Evolutionary conservation across 2,113 vertebrate genomes (phyloP), one percentile per base, ranked within the genome.

Genomic region (Melanerpes formicivorus): DNA sequence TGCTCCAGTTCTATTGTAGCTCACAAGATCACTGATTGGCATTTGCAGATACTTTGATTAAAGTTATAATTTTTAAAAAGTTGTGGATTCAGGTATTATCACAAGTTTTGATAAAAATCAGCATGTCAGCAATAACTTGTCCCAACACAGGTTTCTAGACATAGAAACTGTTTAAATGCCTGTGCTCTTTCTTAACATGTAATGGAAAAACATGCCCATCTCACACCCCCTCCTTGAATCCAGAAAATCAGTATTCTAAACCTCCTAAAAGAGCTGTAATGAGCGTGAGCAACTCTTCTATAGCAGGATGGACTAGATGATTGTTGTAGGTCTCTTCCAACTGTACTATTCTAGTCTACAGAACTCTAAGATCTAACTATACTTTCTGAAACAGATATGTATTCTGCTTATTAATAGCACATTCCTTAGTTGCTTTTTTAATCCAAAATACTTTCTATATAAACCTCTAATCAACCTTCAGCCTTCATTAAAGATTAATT

Each of bases 231-330:
- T 5, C 46, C 60, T 66, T 65, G 32, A 92, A 83, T 83, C 14
- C 73, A 80, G 63, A 91, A 91, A 65, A 88, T 62, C 58, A 66
- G 52, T 86, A 92, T 87, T 92, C 63, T 80, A 90, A 90, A 86
- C 56, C 58, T 75, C 78, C 3, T 3, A 86, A 89, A 79, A 89
- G 67, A 86, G 37, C 22, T 86, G 63, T 77, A 94, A 86, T 64
- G 29, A 78, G 70, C 67, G 32, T 64, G 60, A 23, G 30, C 26
- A 89, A 86, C 18, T 86, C 58, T 90, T 94, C 46, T 83, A 46
- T 67, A 71, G 63, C 58, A 80, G 74, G 87, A 84, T 80, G 63
- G 58, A 83, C 74, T 87, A 80, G 27, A 21, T 65, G 37, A 65
- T 65, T 18, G 11, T 44, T 30, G 64, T 66, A 84, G 46, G 30